Conservation (phyloP, 2,888 invertebrate genomes). For the Spilarctia lutea region DNA sequence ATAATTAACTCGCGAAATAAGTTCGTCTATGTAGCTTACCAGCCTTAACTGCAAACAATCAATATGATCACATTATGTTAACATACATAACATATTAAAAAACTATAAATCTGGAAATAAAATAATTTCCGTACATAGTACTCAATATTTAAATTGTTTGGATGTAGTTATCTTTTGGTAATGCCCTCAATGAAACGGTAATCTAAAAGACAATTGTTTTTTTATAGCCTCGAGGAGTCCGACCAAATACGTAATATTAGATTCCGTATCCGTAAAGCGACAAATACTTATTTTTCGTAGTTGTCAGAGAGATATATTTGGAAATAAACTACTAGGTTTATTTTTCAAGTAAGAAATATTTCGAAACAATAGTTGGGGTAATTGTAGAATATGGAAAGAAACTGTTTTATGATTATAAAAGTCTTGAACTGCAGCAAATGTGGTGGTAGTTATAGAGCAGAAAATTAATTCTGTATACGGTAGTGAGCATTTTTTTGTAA, state of each 20-base stretch:
- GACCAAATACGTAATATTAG: conserved; percentile 24
- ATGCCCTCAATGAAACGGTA: conserved; percentile 55
- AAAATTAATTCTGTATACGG: too few relatives aligned
- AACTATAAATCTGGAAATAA: too few relatives aligned
- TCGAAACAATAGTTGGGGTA: neutral
- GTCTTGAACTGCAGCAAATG: too few relatives aligned
- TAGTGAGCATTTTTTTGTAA: too few relatives aligned
- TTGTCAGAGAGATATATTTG: neutral
- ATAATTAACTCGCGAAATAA: neutral
- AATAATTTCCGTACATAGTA: conserved; percentile 11
- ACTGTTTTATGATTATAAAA: too few relatives aligned
- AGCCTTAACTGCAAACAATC: too few relatives aligned
- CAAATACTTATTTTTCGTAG: neutral
- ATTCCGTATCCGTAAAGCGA: conserved; percentile 8
- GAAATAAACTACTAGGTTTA: too few relatives aligned
- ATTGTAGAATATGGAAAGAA: neutral
- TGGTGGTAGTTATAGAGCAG: too few relatives aligned
- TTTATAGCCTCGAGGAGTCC: conserved; percentile 55
- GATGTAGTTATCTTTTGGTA: conserved; percentile 46
- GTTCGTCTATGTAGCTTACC: neutral
- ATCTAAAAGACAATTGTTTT: conserved; percentile 68
- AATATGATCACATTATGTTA: too few relatives aligned
- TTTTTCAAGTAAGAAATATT: neutral
- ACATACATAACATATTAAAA: too few relatives aligned
- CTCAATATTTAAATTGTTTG: conserved; percentile 40